A percentile compares a stretch with the other conserved stretches of the same genome.
phyloP scores from a whole-genome alignment of 2,888 invertebrate species.

The Microctonus aethiopoides region DNA sequence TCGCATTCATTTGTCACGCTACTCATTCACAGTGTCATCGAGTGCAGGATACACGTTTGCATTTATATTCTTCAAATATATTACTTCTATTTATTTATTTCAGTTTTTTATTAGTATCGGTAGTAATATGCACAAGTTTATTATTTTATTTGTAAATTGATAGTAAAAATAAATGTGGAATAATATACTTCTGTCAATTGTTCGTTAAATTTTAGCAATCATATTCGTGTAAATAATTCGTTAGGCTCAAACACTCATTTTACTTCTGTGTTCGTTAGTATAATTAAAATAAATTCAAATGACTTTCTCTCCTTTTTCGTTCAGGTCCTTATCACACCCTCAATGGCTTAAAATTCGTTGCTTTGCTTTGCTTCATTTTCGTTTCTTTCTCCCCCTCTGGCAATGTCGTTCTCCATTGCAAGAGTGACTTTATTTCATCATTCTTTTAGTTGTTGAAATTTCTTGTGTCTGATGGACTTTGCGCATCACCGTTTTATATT shows the following conservation, averaged over 20 bases:
- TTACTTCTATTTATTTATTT: slow-evolving; percentile 34
- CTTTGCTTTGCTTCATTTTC: slow-evolving; percentile 26
- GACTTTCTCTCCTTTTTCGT: slow-evolving; percentile 56
- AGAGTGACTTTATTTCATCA: not conserved
- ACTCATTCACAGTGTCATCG: slow-evolving; percentile 35
- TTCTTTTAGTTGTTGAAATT: not conserved
- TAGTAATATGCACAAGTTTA: too few species aligned
- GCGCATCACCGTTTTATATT: not conserved
- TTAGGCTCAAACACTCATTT: slow-evolving; percentile 53
- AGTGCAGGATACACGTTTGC: slow-evolving; percentile 8
- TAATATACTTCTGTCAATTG: slow-evolving; percentile 57
- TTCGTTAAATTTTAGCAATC: slow-evolving; percentile 54
- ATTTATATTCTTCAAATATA: slow-evolving; percentile 1
- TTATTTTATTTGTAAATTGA: too few species aligned
- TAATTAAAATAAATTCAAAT: slow-evolving; percentile 68
- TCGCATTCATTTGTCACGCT: slow-evolving; percentile 41
- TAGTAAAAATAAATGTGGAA: too few species aligned
- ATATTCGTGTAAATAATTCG: slow-evolving; percentile 67
- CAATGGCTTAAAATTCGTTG: slow-evolving; percentile 21
- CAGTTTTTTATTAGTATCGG: slow-evolving; percentile 50
- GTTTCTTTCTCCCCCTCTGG: slow-evolving; percentile 22
- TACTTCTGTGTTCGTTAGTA: slow-evolving; percentile 60
- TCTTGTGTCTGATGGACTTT: slow-evolving; percentile 11
- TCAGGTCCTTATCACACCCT: slow-evolving; percentile 32
- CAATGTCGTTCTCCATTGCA: slow-evolving; percentile 19